phyloP scores from a whole-genome alignment of 1,140 invertebrate genomes.

The Tyrophagus putrescentiae region DNA sequence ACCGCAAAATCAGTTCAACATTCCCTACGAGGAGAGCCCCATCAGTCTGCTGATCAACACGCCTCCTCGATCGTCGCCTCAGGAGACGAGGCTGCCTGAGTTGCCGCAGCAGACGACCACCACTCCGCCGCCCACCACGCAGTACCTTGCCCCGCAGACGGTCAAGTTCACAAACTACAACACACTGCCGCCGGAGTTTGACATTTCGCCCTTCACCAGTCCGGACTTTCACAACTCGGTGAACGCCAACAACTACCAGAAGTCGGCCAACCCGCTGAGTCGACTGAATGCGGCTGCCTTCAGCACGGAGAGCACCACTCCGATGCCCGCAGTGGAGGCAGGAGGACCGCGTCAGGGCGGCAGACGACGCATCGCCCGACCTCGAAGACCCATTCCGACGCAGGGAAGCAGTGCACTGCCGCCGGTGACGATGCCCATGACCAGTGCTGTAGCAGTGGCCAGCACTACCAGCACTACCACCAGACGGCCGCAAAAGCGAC shows the following conservation, averaged over 20 bases:
- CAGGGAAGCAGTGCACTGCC: background rate
- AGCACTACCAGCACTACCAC: slow-evolving; percentile 18
- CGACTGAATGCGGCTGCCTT: too few species aligned
- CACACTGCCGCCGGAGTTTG: slow-evolving; percentile 20
- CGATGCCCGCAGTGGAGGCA: background rate
- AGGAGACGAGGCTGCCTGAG: background rate
- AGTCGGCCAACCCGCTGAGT: background rate
- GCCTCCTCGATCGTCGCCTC: background rate
- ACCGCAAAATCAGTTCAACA: slow-evolving; percentile 13
- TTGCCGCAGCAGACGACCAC: background rate
- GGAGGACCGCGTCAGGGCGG: slow-evolving; percentile 3
- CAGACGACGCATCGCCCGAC: slow-evolving; percentile 9
- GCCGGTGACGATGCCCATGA: slow-evolving; percentile 12
- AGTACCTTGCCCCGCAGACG: background rate
- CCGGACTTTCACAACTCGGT: background rate
- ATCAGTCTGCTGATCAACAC: slow-evolving; percentile 2
- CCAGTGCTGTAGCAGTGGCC: background rate
- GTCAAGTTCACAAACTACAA: slow-evolving; percentile 16
- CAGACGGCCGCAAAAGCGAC: background rate
- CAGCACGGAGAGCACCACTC: background rate
- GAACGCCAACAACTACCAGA: background rate
- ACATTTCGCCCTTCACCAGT: slow-evolving; percentile 18
- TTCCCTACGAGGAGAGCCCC: slow-evolving; percentile 8
- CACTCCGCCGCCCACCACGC: background rate
- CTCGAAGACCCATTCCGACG: slow-evolving; percentile 13